Evolutionary conservation across 2,797 vertebrate genomes (phyloP).

Genomic region (Decapterus maruadsi): DNA sequence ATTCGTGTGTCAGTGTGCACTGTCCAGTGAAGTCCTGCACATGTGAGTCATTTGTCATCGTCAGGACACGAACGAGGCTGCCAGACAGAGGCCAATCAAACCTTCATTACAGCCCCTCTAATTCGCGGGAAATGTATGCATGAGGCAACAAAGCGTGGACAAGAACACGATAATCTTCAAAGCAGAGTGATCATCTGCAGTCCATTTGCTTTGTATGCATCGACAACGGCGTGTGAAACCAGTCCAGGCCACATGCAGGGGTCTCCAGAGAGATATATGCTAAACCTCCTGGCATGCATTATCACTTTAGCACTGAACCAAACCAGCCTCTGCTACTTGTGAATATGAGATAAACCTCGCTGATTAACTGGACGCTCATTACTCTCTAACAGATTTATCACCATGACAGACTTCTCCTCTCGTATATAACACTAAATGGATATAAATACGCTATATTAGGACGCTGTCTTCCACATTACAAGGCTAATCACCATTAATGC

Average conservation of each 20-base stretch:
- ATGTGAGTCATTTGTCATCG: conserved; percentile 56
- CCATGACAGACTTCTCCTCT: neutral
- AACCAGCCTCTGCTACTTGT: conserved; percentile 10
- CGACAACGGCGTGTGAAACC: conserved; percentile 1
- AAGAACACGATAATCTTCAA: conserved; percentile 49
- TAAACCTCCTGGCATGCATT: conserved; percentile 34
- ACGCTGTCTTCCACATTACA: conserved; percentile 8
- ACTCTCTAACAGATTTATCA: conserved; percentile 13
- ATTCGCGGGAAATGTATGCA: conserved; percentile 61
- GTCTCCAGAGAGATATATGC: conserved; percentile 17
- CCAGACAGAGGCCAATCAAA: conserved; percentile 58
- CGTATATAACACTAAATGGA: neutral
- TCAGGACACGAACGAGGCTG: conserved; percentile 49
- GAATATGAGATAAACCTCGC: conserved; percentile 19
- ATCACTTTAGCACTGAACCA: conserved; percentile 6
- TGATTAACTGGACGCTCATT: conserved; percentile 13
- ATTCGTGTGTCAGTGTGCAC: neutral
- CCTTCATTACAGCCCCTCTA: conserved; percentile 41
- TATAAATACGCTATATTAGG: conserved; percentile 11
- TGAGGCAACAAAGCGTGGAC: conserved; percentile 33
- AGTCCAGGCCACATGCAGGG: conserved; percentile 6
- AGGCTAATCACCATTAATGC: conserved; percentile 9
- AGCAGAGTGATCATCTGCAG: conserved; percentile 40
- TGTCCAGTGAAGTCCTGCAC: neutral
- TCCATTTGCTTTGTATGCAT: conserved; percentile 29